Evolutionary conservation across 2,888 invertebrate species (phyloP), one percentile per base, ranked within the genome.

Genomic region (Pelosia muscerda): DNA sequence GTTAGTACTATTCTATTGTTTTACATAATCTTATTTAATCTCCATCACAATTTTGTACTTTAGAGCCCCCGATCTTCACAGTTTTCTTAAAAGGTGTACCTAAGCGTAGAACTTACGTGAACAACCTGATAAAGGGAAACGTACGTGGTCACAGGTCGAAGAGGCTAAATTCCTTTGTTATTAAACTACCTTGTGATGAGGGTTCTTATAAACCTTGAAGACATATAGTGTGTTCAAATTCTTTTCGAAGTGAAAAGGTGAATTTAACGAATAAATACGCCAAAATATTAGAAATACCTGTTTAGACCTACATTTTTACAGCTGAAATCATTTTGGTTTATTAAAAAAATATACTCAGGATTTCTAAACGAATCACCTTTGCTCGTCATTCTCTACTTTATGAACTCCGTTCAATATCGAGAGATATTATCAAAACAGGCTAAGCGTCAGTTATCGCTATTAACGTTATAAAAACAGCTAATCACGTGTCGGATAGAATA

Each of bases 401-500:
- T 63, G n/a, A 55, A 23, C 13, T 9, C 57, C 26, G 23, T 63
- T 11, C 23, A 55, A 53, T 31, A 56, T 63, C 34, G 25, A 55
- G 25, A 63, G 54, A 63, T 63, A 63, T 58, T 59, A 63, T 68
- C 58, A 28, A 64, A 66, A 34, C 57, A 55, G 60, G 64, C 57
- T 61, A 59, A 61, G 38, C 67, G 61, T 67, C 53, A 62, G 55
- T 64, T 67, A 71, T 58, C 53, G 64, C 69, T 65, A 57, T 69
- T 69, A 69, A 26, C 11, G 31, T 34, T 10, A n/a, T 59, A 69
- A 69, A 77, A 70, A 72, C 65, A 26, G 76, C 76, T 81, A 81
- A 82, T 83, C 69, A 81, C 64, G 70, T 67, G 66, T 68, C 31
- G 15, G 65, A 63, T 54, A 75, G 64, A 58, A 65, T 71, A 73